Evolutionary conservation across 92 coral and sea anemone genomes (phyloP), one percentile per base, ranked within the genome.

Genomic region (Palythoa grandis): DNA sequence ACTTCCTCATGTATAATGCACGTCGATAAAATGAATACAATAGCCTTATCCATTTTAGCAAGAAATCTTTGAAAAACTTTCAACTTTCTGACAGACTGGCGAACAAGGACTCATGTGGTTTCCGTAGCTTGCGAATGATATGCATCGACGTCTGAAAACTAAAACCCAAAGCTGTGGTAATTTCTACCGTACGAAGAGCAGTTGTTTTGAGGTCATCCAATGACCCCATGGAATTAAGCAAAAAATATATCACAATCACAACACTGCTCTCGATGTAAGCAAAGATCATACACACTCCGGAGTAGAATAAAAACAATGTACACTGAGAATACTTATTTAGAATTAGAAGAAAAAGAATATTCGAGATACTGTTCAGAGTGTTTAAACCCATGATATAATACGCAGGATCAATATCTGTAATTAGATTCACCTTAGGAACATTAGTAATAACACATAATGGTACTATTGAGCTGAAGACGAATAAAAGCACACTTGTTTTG

Each of bases 261-360:
- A 88, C 63, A 66, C 52, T 52, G 67, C 90, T 88, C 57, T 88
- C 83, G n/a, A 88, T 35, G n/a, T 88, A 75, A 35, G 91, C 91
- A 74, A 71, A 83, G 24, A 83, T 52, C 87, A 88, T 83, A 60
- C 91, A 88, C 17, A 83, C 73, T 38, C 91, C 74, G 61, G 39
- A 38, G 78, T 74, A 83, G 47, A 88, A 88, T 11, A 88, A 84
- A 76, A 82, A 88, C 7, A 79, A 24, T 77, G 91, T 83, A 48
- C 78, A 73, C 68, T 17, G 8, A 4, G 52, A 25, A 74, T 88
- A 87, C 56, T 83, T 88, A 66, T 88, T 68, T 50, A 88, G 77
- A 40, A 88, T 70, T 38, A 83, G 65, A 25, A 88, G 79, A 22
- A 83, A 88, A 35, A 83, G 56, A 38, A 24, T 16, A 65, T 88